phyloP scores from a whole-genome alignment of 1,140 invertebrate genomes.

The Diplogasteroides magnus region DNA sequence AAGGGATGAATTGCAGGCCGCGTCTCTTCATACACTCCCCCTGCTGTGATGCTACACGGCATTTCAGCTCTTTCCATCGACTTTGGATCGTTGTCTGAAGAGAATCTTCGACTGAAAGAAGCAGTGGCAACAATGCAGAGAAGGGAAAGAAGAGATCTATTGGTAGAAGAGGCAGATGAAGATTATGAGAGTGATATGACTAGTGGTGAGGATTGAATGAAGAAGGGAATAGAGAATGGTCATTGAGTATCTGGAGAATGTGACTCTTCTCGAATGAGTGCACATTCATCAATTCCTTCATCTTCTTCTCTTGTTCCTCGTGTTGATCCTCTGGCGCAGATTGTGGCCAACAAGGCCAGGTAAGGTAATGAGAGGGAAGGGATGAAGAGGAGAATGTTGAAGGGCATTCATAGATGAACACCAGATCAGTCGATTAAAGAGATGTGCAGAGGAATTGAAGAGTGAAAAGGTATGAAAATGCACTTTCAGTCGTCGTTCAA shows the following conservation, averaged over 20 bases:
- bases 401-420: slow-evolving; percentile 23
- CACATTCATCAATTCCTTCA: too few relatives aligned
- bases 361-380: too few relatives aligned
- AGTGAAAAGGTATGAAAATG: slow-evolving; percentile 16
- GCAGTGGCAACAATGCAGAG: slow-evolving; percentile 32
- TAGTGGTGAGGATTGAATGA: slow-evolving; percentile 17
- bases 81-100: slow-evolving; percentile 41
- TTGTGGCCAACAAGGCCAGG: too few relatives aligned
- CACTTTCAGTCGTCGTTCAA: neutral
- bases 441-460: slow-evolving; percentile 26
- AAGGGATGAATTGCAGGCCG: slow-evolving; percentile 36
- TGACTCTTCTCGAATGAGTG: neutral
- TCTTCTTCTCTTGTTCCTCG: too few relatives aligned
- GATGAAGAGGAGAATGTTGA: too few relatives aligned
- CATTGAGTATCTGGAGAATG: neutral
- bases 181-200: slow-evolving; percentile 33
- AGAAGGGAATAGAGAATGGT: neutral
- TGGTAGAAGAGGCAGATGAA: slow-evolving; percentile 28
- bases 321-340: too few relatives aligned
- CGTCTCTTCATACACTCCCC: slow-evolving; percentile 15
- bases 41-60: slow-evolving; percentile 38
- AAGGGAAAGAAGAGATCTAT: slow-evolving; percentile 5
- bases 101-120: slow-evolving; percentile 42
- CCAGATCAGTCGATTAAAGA: slow-evolving; percentile 18
- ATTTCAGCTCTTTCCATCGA: slow-evolving; percentile 46